These are phyloP conservation scores for Sprattus sprattus DNA, from an alignment of 2,113 vertebrate species.

Conservation along the genomic window DNA sequence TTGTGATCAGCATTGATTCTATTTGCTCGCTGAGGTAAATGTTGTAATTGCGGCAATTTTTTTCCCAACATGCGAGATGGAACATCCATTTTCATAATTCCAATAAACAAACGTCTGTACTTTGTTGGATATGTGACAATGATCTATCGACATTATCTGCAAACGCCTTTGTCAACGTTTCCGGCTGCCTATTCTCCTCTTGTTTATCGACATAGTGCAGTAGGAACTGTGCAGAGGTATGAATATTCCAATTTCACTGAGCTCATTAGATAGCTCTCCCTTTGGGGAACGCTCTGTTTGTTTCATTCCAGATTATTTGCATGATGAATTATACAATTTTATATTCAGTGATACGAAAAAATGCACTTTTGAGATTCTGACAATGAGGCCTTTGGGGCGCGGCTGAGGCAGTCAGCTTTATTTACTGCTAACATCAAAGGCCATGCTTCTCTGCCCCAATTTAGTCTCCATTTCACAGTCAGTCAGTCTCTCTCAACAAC, in stretches of 20 bases:
- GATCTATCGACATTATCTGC: conserved; percentile 54
- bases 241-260: conserved; percentile 51
- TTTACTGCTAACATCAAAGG: conserved; percentile 62
- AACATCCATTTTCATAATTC: conserved; percentile 31
- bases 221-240: conserved; percentile 47
- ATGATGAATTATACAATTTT: conserved; percentile 68
- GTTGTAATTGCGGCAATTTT: conserved; percentile 3
- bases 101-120: conserved; percentile 39
- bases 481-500: conserved; percentile 41
- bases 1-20: conserved; percentile 1
- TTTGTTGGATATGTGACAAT: conserved; percentile 55
- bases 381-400: conserved; percentile 59
- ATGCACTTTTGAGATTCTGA: conserved; percentile 59
- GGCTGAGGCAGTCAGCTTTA: conserved; percentile 55
- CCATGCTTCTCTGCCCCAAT: conserved; percentile 54
- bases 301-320: conserved; percentile 70
- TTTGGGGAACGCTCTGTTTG: conserved; percentile 64
- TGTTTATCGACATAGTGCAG: conserved; percentile 50
- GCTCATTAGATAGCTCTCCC: conserved; percentile 66
- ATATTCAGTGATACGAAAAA: conserved; percentile 59
- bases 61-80: conserved; percentile 37
- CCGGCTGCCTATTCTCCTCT: conserved; percentile 48
- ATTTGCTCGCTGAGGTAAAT: conserved; percentile 34
- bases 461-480: conserved; percentile 60
- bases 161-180: conserved; percentile 55